Evolutionary conservation across 2,113 vertebrate genomes (phyloP).

Genomic region (Seriola quinqueradiata): DNA sequence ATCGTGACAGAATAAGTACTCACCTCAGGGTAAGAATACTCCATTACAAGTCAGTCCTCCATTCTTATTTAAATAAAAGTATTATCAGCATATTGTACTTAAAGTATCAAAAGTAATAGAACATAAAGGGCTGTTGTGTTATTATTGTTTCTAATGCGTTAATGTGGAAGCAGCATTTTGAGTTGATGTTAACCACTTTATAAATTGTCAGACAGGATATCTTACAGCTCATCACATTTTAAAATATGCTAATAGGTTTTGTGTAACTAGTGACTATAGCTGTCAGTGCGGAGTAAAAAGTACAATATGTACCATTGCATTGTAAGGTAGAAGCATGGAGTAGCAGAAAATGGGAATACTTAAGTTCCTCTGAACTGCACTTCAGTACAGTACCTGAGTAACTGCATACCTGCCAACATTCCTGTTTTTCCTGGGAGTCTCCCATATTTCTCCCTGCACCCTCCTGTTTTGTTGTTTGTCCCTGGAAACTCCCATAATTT

Average conservation of each 20-base stretch:
- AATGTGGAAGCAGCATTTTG: neutral
- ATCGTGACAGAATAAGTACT: neutral
- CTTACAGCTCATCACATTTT: neutral
- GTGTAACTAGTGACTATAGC: too few species aligned
- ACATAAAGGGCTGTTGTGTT: too few species aligned
- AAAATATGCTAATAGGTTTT: too few species aligned
- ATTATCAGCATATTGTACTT: neutral
- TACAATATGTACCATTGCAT: too few species aligned
- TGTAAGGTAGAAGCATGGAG: too few species aligned
- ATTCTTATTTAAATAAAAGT: neutral
- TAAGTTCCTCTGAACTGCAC: neutral
- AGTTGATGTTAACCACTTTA: neutral
- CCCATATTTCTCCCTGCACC: too few species aligned
- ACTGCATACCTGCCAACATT: too few species aligned
- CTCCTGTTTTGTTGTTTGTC: too few species aligned
- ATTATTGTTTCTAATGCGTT: too few species aligned
- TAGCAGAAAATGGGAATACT: neutral
- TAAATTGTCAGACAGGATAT: neutral
- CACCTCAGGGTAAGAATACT: neutral
- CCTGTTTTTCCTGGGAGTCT: too few species aligned
- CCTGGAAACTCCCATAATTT: too few species aligned
- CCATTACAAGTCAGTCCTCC: neutral
- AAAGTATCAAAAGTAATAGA: neutral
- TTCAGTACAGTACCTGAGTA: neutral
- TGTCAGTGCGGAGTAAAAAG: too few species aligned